Evolutionary conservation across 2,113 vertebrate genomes (phyloP), one percentile per base, ranked within the genome.

Genomic region (Sphaerodactylus townsendi): DNA sequence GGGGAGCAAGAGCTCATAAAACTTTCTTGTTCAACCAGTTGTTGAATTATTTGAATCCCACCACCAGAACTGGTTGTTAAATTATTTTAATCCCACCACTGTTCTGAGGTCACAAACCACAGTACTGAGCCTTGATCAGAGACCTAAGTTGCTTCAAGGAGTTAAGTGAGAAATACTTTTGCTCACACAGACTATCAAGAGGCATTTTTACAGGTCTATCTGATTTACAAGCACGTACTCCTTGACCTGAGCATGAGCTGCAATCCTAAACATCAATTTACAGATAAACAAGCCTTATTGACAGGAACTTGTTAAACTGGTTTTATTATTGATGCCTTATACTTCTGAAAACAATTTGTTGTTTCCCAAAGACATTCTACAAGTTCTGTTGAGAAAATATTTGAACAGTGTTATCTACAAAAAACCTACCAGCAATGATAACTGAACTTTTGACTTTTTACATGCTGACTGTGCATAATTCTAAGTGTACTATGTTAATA

Each of bases 401-500:
- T 71, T 39, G 7, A 21, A 8, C 10, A 70, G 5, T 30, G 21
- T 71, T 53, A 13, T 71, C 69, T 46, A 11, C 25, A 41, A 78
- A 9, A 21, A 64, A 65, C n/a, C 11, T 74, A 35, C n/a, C 66
- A 19, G 48, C 33, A 41, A n/a, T n/a, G n/a, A n/a, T n/a, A n/a
- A 80, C n/a, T 35, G 10, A 72, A 11, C 10, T 46, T 64, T 33
- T 82, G 50, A 73, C 53, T 82, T 59, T 14, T 30, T 19, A 35
- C 28, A 64, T 74, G 21, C 10, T 64, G 46, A 74, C 25, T 64
- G 56, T 37, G 1, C 39, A 33, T 82, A 53, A 5, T 21, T 62
- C 73, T 28, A 39, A 56, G 77, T 73, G 35, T 13, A 62, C 74
- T 74, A 59, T 28, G 83, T 81, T 53, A 78, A 73, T 88, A 44